Evolutionary conservation across 2,113 vertebrate species (phyloP), one percentile per base, ranked within the genome.

Genomic region (Dasyurus viverrinus): DNA sequence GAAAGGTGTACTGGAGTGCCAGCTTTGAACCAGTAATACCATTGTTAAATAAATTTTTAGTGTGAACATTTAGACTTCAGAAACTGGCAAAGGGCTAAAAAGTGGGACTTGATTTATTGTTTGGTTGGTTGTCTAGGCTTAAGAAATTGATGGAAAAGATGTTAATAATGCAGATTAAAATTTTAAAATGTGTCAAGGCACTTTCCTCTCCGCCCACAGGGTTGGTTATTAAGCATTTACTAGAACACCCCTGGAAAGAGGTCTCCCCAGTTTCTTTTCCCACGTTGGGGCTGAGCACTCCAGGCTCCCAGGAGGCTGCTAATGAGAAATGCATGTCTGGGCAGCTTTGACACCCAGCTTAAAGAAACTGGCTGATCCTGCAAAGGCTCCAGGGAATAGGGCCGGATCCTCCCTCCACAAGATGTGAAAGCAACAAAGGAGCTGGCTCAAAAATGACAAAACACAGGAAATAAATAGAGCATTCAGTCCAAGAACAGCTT

Each of bases 341-440:
- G 90, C 97, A 97, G 92, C 93, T 96, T 94, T 91, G 42, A 91
- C 36, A 48, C 76, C 55, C 84, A 91, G 92, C 91, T 89, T 90
- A 46, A 24, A 54, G 93, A 53, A 89, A 53, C 47, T 57, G 84
- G 53, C 68, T 90, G 84, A 94, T 47, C 5, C 90, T 92, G 96
- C 94, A 94, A 60, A 96, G 53, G 68, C 89, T 92, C 97, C 84
- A 7, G 68, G 53, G 42, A 55, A 54, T 52, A 68, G 89, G 54
- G 53, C 54, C 89, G 91, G 16, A 8, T 76, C 55, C 90, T 60
- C 46, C 55, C 90, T 91, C 57, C 46, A 48, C 16, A 22, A 90
- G 90, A 84, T 11, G 54, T 16, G 46, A 89, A 36, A 14, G 30
- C 55, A 93, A 55, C 54, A 53, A 50, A 93, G 55, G 54, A 92